phyloP scores from a whole-genome alignment of 2,113 vertebrate genomes.

The Xiphorhynchus elegans region DNA sequence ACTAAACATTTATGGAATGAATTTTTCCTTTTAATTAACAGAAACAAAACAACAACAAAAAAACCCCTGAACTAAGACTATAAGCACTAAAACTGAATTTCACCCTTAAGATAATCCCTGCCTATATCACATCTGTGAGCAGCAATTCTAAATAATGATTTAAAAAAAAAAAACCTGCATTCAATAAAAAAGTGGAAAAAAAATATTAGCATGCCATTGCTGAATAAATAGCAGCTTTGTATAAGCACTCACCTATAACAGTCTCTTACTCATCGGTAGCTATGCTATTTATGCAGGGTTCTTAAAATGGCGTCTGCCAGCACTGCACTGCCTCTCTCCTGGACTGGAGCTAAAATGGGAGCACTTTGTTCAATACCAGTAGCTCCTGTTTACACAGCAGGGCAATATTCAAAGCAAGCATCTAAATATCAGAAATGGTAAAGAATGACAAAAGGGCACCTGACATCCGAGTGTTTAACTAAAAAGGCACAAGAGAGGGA shows the following conservation, averaged over 20 bases:
- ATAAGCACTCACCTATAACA: slow-evolving; percentile 86
- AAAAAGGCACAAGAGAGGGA: slow-evolving; percentile 62
- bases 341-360: slow-evolving; percentile 84
- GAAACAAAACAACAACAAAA: slow-evolving; percentile 20
- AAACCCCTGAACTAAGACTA: slow-evolving; percentile 23
- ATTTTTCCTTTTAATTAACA: slow-evolving; percentile 58
- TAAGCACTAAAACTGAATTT: slow-evolving; percentile 63
- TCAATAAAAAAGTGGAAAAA: slow-evolving; percentile 63
- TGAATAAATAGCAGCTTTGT: slow-evolving; percentile 77
- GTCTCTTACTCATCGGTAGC: slow-evolving; percentile 84
- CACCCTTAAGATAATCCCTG: slow-evolving; percentile 69
- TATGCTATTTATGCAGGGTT: slow-evolving; percentile 86
- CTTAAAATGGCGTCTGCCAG: slow-evolving; percentile 88
- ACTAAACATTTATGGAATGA: slow-evolving; percentile 55
- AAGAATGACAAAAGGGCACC: slow-evolving; percentile 69
- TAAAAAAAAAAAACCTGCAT: slow-evolving; percentile 67
- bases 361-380: slow-evolving; percentile 79
- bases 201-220: slow-evolving; percentile 73
- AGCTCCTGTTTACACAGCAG: slow-evolving; percentile 69
- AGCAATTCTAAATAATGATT: slow-evolving; percentile 70
- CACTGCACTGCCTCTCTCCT: slow-evolving; percentile 81
- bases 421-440: slow-evolving; percentile 72
- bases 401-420: slow-evolving; percentile 65
- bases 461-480: slow-evolving; percentile 70
- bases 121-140: slow-evolving; percentile 59